phyloP scores from a whole-genome alignment of 2,797 vertebrate species.

The Triplophysa bombifrons region DNA sequence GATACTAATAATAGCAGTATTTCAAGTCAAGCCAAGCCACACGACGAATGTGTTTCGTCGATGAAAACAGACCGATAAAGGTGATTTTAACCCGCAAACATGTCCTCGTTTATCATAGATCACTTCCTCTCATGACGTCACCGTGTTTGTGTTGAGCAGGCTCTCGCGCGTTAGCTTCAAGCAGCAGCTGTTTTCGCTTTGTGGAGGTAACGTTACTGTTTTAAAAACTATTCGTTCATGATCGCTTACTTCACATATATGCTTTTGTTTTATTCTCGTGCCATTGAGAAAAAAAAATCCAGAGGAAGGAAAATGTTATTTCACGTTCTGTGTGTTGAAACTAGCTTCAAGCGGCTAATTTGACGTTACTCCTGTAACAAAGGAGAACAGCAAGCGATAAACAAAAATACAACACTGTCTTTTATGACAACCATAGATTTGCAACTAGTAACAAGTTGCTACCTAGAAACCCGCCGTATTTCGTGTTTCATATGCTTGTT shows the following conservation, averaged over 20 bases:
- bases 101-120: slow-evolving; percentile 14
- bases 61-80: background rate
- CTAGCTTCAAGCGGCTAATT: slow-evolving; percentile 37
- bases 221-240: background rate
- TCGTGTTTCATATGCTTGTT: background rate
- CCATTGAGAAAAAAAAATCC: background rate
- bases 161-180: slow-evolving; percentile 18
- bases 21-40: background rate
- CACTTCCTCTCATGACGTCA: slow-evolving; percentile 42
- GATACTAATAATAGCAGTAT: slow-evolving; percentile 15
- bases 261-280: background rate
- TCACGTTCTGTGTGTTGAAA: slow-evolving; percentile 10
- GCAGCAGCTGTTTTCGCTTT: slow-evolving; percentile 31
- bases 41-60: background rate
- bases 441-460: background rate
- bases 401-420: slow-evolving; percentile 2
- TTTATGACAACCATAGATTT: background rate
- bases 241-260: background rate
- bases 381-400: background rate
- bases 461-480: background rate
- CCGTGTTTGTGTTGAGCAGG: slow-evolving; percentile 69
- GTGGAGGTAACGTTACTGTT: slow-evolving; percentile 1
- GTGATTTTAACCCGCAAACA: background rate
- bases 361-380: background rate
- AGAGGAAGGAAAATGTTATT: slow-evolving; percentile 12